Percentiles rank a stretch among this genome's conserved stretches.
phyloP scores from a whole-genome alignment of 2,797 vertebrate genomes.

The Crenichthys baileyi region DNA sequence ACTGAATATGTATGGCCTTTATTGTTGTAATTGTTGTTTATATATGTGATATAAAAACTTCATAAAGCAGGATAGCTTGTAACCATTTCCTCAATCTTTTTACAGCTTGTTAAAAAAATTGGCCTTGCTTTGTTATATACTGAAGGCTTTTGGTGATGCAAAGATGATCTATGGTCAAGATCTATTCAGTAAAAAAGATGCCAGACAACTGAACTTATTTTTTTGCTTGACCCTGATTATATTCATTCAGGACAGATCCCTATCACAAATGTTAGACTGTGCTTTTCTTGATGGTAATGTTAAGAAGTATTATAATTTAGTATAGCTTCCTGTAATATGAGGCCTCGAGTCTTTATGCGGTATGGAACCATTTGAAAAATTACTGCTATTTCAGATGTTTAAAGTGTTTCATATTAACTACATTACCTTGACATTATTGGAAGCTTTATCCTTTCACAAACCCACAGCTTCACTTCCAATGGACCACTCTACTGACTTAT shows the following conservation, averaged over 20 bases:
- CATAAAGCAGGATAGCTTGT: background rate
- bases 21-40: too few species aligned
- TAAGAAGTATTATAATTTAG: background rate
- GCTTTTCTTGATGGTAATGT: background rate
- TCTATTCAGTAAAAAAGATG: background rate
- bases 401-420: background rate
- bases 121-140: too few species aligned
- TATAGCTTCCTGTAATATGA: background rate
- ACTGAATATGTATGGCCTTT: background rate
- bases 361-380: background rate
- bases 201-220: background rate
- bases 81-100: background rate
- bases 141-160: background rate
- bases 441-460: background rate
- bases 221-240: background rate
- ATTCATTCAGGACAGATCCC: background rate
- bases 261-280: background rate
- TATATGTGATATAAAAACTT: background rate
- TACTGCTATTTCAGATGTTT: background rate
- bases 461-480: slow-evolving; percentile 5
- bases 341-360: background rate
- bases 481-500: slow-evolving; percentile 3
- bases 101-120: too few species aligned
- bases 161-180: background rate
- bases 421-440: background rate